phyloP scores from a whole-genome alignment of 1,140 invertebrate species.

The Drosophila bocqueti region DNA sequence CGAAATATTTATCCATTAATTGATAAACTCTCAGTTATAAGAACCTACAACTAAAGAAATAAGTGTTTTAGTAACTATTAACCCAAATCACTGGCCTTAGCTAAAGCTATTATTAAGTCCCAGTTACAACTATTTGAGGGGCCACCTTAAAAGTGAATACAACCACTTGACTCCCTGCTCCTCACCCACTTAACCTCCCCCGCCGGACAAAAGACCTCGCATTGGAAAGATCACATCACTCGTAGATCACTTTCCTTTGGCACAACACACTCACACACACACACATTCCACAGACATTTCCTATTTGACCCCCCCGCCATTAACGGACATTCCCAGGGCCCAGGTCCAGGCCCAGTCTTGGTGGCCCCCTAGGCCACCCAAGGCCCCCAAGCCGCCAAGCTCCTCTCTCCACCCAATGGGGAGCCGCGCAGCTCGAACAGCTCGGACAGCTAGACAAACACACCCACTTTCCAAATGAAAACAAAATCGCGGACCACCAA shows the following conservation, averaged over 20 bases:
- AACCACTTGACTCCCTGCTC: constrained; percentile 3
- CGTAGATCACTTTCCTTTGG: constrained; percentile 17
- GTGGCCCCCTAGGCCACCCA: background rate
- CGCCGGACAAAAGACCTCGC: background rate
- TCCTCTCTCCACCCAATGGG: too few relatives aligned
- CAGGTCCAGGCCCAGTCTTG: background rate
- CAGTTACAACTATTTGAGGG: background rate
- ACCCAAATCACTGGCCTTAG: background rate
- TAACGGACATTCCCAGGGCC: constrained; percentile 18
- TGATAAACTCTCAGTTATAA: too few relatives aligned
- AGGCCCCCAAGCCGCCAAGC: too few relatives aligned
- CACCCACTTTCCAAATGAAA: constrained; percentile 77
- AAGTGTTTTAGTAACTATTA: background rate
- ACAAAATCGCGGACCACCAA: constrained; percentile 75
- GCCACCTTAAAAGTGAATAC: constrained; percentile 1
- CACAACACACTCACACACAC: background rate
- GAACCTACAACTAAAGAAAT: too few relatives aligned
- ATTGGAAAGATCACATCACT: constrained; percentile 20
- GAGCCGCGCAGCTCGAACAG: too few relatives aligned
- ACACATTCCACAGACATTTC: constrained; percentile 11
- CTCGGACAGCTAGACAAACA: constrained; percentile 42
- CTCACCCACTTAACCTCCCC: constrained; percentile 8
- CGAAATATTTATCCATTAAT: too few relatives aligned
- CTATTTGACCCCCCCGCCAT: constrained; percentile 6
- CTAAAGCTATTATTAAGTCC: background rate